These are phyloP conservation scores for Nyleta sp. DNA, from an alignment of 2,888 invertebrate species.

Conservation along the genomic window DNA sequence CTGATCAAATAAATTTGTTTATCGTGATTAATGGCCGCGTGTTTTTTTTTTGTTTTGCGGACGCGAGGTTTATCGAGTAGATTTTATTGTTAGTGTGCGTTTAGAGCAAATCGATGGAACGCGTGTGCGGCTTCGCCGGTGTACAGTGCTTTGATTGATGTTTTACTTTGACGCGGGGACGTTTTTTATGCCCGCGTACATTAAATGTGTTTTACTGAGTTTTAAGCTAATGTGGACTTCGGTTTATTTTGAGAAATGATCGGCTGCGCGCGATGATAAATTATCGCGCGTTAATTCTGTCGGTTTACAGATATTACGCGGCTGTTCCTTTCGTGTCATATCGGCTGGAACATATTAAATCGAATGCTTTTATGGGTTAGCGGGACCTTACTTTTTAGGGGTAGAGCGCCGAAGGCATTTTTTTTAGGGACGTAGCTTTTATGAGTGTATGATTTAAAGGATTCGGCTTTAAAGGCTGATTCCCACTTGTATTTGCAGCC, in stretches of 20 bases:
- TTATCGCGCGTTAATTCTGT: not conserved
- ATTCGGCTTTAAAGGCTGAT: too few species aligned
- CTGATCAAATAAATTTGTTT: conserved; percentile 41
- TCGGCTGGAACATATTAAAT: not conserved
- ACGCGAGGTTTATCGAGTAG: conserved; percentile 22
- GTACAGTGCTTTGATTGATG: conserved; percentile 33
- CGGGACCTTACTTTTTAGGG: too few species aligned
- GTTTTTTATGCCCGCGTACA: conserved; percentile 25
- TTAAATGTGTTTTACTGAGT: conserved; percentile 22
- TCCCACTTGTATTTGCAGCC: too few species aligned
- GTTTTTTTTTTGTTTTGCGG: not conserved
- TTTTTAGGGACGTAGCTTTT: too few species aligned
- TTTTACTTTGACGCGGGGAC: conserved; percentile 24
- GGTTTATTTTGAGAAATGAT: conserved; percentile 20
- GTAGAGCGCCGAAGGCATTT: too few species aligned
- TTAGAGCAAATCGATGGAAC: conserved; percentile 27
- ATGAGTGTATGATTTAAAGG: too few species aligned
- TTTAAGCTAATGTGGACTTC: conserved; percentile 6
- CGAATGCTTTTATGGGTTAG: not conserved
- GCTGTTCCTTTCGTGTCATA: conserved; percentile 13
- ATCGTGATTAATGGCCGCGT: conserved; percentile 26
- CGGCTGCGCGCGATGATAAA: not conserved
- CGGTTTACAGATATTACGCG: not conserved
- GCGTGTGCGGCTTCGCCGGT: conserved; percentile 1
- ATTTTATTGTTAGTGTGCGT: conserved; percentile 23